Conservation (phyloP, 2,797 vertebrate species). For the Hypotaenidia okinawae region DNA sequence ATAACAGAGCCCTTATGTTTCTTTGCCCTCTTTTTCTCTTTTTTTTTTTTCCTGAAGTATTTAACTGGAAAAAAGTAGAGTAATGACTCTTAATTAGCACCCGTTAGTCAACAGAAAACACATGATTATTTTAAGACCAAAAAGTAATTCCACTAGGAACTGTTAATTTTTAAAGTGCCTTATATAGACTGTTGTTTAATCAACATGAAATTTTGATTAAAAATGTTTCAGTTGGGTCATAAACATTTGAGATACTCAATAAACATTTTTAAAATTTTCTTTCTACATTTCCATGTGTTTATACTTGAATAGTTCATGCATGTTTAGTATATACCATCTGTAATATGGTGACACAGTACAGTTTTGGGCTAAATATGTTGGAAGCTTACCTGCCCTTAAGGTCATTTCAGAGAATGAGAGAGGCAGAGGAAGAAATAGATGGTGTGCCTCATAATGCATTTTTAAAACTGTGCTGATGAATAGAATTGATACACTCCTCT, state of each 20-base stretch:
- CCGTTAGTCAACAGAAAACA: neutral
- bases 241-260: neutral
- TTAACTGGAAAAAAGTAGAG: neutral
- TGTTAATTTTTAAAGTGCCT: neutral
- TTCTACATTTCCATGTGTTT: neutral
- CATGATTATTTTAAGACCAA: neutral
- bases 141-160: neutral
- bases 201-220: neutral
- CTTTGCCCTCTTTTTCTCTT: neutral
- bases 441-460: neutral
- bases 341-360: rapidly evolving
- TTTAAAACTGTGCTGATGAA: neutral
- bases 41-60: neutral
- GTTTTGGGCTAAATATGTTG: neutral
- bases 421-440: neutral
- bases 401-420: neutral
- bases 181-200: neutral
- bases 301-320: neutral
- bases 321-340: neutral
- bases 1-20: neutral
- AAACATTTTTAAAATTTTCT: neutral
- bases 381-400: neutral
- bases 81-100: neutral
- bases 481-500: neutral
- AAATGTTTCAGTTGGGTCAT: neutral